A percentile compares a stretch with the other conserved stretches of the same genome.
Evolutionary conservation across 2,113 vertebrate genomes (phyloP).

Genomic region (Gobio gobio): DNA sequence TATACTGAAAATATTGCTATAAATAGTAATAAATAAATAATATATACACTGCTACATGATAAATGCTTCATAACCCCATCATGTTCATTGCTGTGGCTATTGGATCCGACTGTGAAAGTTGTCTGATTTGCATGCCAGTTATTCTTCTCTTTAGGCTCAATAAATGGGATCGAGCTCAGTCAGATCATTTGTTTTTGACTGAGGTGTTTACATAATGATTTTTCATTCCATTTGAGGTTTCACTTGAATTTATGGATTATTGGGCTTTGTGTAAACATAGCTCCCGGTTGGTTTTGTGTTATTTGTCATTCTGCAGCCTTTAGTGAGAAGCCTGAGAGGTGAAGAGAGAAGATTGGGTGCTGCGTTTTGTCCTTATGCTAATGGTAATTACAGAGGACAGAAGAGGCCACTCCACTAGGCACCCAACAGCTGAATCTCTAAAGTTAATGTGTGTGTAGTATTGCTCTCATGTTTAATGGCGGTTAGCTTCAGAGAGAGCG

Average conservation of each 20-base stretch:
- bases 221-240: not conserved
- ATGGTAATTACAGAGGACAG: constrained; percentile 32
- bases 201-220: not conserved
- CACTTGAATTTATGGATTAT: not conserved
- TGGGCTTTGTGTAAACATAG: not conserved
- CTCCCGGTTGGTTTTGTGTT: not conserved
- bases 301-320: constrained; percentile 11
- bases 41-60: not conserved
- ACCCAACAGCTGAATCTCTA: constrained; percentile 4
- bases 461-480: constrained; percentile 20
- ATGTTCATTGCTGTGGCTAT: not conserved
- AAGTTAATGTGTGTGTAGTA: constrained; percentile 36
- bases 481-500: not conserved
- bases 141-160: not conserved
- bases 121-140: not conserved
- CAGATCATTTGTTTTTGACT: not conserved
- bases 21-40: not conserved
- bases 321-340: constrained; percentile 11
- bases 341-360: constrained; percentile 6
- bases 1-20: not conserved
- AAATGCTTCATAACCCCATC: not conserved
- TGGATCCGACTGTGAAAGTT: not conserved
- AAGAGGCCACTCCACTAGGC: constrained; percentile 13
- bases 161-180: not conserved
- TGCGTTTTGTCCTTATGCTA: constrained; percentile 29